Evolutionary conservation across 2,888 invertebrate genomes (phyloP).

Genomic region (Lissonota sp.): DNA sequence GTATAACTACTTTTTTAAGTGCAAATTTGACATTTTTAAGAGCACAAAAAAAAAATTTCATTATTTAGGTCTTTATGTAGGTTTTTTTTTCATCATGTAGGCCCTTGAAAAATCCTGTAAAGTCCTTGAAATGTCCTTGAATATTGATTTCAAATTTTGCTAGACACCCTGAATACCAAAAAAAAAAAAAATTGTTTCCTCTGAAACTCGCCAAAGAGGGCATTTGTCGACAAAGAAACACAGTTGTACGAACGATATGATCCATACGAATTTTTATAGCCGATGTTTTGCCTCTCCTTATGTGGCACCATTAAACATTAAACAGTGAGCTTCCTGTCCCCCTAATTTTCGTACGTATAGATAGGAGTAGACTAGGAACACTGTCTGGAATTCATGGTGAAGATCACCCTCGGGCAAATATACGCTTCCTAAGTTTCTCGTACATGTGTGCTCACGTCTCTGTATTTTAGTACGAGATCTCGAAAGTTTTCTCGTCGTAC

Average conservation of each 20-base stretch:
- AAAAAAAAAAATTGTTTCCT: too few species aligned
- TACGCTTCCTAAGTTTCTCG: background rate
- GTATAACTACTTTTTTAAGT: too few species aligned
- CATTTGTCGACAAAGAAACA: too few species aligned
- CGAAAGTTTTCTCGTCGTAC: conserved; percentile 20
- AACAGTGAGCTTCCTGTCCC: conserved; percentile 58
- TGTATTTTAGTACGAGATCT: conserved; percentile 24
- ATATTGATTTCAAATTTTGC: too few species aligned
- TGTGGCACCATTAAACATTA: conserved; percentile 35
- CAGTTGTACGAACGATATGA: background rate
- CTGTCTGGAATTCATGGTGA: background rate
- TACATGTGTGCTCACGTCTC: conserved; percentile 8
- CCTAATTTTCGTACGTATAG: conserved; percentile 12
- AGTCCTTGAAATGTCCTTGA: too few species aligned
- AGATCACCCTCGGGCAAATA: too few species aligned
- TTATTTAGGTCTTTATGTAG: too few species aligned
- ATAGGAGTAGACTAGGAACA: conserved; percentile 20
- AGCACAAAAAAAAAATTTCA: too few species aligned
- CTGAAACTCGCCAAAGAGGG: background rate
- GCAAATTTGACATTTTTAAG: too few species aligned
- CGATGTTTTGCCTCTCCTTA: conserved; percentile 14
- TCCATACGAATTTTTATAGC: conserved; percentile 12
- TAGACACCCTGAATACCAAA: too few species aligned
- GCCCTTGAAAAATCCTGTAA: too few species aligned
- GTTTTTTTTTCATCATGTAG: too few species aligned